Conservation (phyloP, 2,797 vertebrate species). For the Coreius guichenoti region DNA sequence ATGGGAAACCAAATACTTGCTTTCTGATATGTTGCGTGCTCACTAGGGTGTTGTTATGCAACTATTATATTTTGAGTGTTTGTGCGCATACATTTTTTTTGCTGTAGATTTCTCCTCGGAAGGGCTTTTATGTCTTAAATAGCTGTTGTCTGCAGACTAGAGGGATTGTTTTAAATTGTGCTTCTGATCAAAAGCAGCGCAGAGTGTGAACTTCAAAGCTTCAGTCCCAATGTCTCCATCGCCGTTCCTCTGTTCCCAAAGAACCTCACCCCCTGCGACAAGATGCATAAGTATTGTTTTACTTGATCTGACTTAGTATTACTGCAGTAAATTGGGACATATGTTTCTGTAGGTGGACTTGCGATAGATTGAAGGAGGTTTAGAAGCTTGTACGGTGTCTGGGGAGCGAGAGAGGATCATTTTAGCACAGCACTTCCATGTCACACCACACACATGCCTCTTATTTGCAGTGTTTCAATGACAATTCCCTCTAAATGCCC, state of each 20-base stretch:
- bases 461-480: conserved; percentile 27
- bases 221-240: background rate
- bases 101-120: background rate
- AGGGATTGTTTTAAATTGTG: conserved; percentile 30
- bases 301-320: background rate
- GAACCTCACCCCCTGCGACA: background rate
- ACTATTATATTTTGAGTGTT: background rate
- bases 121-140: conserved; percentile 6
- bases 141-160: background rate
- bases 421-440: background rate
- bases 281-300: background rate
- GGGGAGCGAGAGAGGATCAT: background rate
- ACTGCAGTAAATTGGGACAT: conserved; percentile 15
- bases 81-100: background rate
- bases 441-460: background rate
- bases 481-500: conserved; percentile 25
- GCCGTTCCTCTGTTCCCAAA: conserved; percentile 21
- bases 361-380: conserved; percentile 4
- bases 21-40: conserved; percentile 8
- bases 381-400: background rate
- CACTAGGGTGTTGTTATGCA: conserved; percentile 9
- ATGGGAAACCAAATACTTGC: background rate
- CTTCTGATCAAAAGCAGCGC: conserved; percentile 48
- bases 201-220: conserved; percentile 38
- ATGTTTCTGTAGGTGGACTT: conserved; percentile 14